Evolutionary conservation across 2,113 vertebrate genomes (phyloP), one percentile per base, ranked within the genome.

Genomic region (Montifringilla adamsi): DNA sequence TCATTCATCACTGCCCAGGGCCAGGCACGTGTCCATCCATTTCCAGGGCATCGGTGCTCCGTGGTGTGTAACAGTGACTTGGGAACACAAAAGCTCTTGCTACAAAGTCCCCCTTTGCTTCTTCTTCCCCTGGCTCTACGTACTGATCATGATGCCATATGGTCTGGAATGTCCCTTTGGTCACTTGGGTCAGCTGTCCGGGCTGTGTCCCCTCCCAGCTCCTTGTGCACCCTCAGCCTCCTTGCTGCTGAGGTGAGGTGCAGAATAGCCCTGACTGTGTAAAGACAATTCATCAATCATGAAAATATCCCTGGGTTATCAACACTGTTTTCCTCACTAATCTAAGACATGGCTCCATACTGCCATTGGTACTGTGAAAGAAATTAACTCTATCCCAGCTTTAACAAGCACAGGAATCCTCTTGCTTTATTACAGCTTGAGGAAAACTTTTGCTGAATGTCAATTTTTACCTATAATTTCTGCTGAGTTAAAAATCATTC

Each of bases 31-130:
- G 59, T 73, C 33, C 43, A 58, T n/a, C 64, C 17, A 4, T 33
- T 44, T 11, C 44, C 37, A 53, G 46, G 59, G 37, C 5, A 41
- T 7, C 2, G 1, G 8, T 44, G 20, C 27, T 66, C 30, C 1
- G 0, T 50, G 37, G 8, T 1, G 0, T 3, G 1, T 41, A 19
- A 5, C 0, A 3, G 13, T 37, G 13, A 31, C 41, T 60, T 58
- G 41, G 0, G 3, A 74, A 78, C 59, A 20, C 31, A 84, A 84
- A 35, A 56, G 35, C 30, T 43, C 2, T 31, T 55, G 47, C 47
- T 76, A 15, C 8, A 15, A 22, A 62, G 55, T 37, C 13, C 11
- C 2, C 6, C 2, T 8, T 35, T 26, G 6, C 13, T 58, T 9
- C 5, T 23, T 44, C 8, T 49, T 60, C 2, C 24, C 8, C 6